These are phyloP conservation scores for Schizotus pectinicornis DNA, from an alignment of 2,888 invertebrate genomes.

Conservation along the genomic window DNA sequence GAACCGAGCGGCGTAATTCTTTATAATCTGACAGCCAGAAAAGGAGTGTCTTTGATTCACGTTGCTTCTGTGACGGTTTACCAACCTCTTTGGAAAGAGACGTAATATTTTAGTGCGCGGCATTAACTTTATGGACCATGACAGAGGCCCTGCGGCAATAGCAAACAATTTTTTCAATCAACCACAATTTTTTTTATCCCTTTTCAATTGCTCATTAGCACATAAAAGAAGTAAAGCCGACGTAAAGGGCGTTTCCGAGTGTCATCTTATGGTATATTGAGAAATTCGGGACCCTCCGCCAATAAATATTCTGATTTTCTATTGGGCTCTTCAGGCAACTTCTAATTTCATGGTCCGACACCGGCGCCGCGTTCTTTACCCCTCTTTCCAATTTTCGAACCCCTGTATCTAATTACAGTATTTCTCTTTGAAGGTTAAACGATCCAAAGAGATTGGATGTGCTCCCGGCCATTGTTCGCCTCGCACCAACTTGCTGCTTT, in stretches of 20 bases:
- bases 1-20: too few species aligned
- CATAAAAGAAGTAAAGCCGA: conserved; percentile 41
- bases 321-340: conserved; percentile 50
- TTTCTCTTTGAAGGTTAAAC: conserved; percentile 51
- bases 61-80: too few species aligned
- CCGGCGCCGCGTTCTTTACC: conserved; percentile 47
- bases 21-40: too few species aligned
- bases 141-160: too few species aligned
- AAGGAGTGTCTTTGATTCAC: too few species aligned
- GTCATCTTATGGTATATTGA: conserved; percentile 35
- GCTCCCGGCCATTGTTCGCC: conserved; percentile 25
- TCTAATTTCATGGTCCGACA: conserved; percentile 57
- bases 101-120: too few species aligned
- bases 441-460: conserved; percentile 44
- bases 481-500: conserved; percentile 3
- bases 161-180: conserved; percentile 17
- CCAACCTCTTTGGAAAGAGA: too few species aligned
- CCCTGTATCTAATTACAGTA: conserved; percentile 56
- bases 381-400: conserved; percentile 52
- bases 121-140: too few species aligned
- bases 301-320: conserved; percentile 51
- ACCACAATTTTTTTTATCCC: conserved; percentile 34
- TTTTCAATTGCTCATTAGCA: conserved; percentile 40
- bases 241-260: conserved; percentile 36
- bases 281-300: conserved; percentile 38